These are phyloP conservation scores for Sinodicranocentrus sp. DNA, from an alignment of 2,888 invertebrate species.

Conservation along the genomic window DNA sequence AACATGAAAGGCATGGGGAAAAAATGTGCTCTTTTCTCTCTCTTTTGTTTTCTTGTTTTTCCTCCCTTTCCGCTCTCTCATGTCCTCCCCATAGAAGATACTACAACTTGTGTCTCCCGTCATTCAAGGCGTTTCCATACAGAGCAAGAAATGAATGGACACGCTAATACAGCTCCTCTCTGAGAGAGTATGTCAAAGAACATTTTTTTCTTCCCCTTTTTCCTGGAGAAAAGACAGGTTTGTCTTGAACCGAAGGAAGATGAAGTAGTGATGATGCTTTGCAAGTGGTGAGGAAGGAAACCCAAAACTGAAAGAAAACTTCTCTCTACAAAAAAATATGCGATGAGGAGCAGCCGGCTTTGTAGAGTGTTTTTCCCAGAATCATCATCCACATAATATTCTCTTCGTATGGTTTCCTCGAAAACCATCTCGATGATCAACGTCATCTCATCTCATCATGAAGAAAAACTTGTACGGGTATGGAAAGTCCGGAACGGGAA, in stretches of 20 bases:
- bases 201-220: not conserved
- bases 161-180: not conserved
- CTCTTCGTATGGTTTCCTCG: not conserved
- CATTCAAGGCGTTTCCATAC: not conserved
- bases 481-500: constrained; percentile 46
- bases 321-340: too few relatives aligned
- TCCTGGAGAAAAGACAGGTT: constrained; percentile 23
- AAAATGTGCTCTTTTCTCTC: not conserved
- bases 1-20: not conserved
- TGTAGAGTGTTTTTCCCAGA: constrained; percentile 18
- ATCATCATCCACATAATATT: not conserved
- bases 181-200: too few relatives aligned
- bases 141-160: constrained; percentile 27
- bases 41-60: constrained; percentile 19
- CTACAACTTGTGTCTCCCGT: not conserved
- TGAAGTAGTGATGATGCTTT: not conserved
- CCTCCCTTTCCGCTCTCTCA: not conserved
- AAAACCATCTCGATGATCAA: not conserved
- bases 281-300: not conserved
- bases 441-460: not conserved
- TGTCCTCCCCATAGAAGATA: not conserved
- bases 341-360: constrained; percentile 36
- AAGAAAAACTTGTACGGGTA: too few relatives aligned
- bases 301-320: not conserved
- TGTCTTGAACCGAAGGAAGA: constrained; percentile 17